These are phyloP conservation scores for Siphamia tubifer DNA, from an alignment of 2,113 vertebrate genomes.

Conservation along the genomic window DNA sequence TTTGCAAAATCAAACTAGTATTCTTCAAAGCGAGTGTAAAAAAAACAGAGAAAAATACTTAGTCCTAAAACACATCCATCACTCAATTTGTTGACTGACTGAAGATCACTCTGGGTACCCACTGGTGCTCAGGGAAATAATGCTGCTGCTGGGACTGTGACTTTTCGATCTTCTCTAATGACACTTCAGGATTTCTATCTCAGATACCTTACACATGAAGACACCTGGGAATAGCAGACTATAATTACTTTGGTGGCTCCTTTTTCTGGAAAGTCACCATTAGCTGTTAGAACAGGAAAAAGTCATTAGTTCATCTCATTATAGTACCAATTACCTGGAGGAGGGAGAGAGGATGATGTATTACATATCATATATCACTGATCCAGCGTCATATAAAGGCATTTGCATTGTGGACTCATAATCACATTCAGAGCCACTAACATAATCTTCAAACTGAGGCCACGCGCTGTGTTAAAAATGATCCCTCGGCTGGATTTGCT, in stretches of 20 bases:
- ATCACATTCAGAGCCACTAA: slow-evolving; percentile 13
- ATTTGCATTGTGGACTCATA: slow-evolving; percentile 16
- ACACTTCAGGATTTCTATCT: background rate
- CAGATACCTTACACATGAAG: slow-evolving; percentile 21
- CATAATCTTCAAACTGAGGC: background rate
- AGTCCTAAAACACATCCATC: slow-evolving; percentile 25
- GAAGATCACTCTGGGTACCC: background rate
- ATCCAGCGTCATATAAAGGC: slow-evolving; percentile 10
- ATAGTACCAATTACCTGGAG: slow-evolving; percentile 60
- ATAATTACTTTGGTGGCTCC: slow-evolving; percentile 42
- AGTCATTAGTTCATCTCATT: slow-evolving; percentile 73
- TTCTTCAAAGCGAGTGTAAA: background rate
- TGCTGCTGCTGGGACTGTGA: background rate
- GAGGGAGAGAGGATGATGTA: slow-evolving; percentile 42
- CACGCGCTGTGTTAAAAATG: background rate
- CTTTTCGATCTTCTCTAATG: slow-evolving; percentile 2
- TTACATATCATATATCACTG: slow-evolving; percentile 47
- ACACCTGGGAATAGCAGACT: slow-evolving; percentile 46
- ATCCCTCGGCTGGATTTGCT: background rate
- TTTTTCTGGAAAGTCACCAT: slow-evolving; percentile 31
- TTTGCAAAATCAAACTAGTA: background rate
- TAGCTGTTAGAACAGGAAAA: slow-evolving; percentile 49
- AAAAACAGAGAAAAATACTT: background rate
- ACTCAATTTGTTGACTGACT: background rate
- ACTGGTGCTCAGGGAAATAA: background rate